Base-by-base conservation (phyloP, 1,140 invertebrate species). In the Sarcophaga bullata region DNA sequence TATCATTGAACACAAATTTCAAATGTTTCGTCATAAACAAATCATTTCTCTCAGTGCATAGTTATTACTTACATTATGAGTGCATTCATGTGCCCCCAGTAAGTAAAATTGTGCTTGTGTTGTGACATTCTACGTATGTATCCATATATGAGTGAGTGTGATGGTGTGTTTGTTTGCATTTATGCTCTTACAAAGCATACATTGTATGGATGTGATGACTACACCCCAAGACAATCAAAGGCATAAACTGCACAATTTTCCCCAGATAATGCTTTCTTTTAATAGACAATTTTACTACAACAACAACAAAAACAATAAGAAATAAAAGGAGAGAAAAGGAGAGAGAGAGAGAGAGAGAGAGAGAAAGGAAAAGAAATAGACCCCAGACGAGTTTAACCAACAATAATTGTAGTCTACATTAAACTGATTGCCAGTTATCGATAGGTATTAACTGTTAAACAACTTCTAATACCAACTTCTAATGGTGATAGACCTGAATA, bases 351-450 rank as follows among this genome's bases (percentile, higher is more conserved):
- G 52, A 15, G 15, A 54, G 15, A 54, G 15, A 72, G 10, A 54
- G 52, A 15, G 15, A 54, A 5, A 54, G 15, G 19, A 25, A 2
- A 72, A 72, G 62, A 8, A 72, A 72, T 7, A 17, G 50, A 50
- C 7, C 75, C 48, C 47, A 76, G 75, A 78, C 50, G 48, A 78
- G 75, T 78, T 78, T 78, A 78, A 78, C 75, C 75, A 78, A 78
- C 50, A 78, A 78, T 78, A 78, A 78, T 50, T 58, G 54, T 58
- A 78, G 48, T 50, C 50, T 78, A 78, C 75, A 78, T 78, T 78
- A 78, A 78, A 78, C 75, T 78, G 75, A 78, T 78, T 78, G 75
- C 75, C 50, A 78, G 75, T 78, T 78, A 78, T 78, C 75, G 75
- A 78, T 78, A 78, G 75, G 75, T 78, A 78, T 78, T 78, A 78